Conservation (phyloP, 2,797 vertebrate genomes). For the Pseudochaenichthys georgianus region DNA sequence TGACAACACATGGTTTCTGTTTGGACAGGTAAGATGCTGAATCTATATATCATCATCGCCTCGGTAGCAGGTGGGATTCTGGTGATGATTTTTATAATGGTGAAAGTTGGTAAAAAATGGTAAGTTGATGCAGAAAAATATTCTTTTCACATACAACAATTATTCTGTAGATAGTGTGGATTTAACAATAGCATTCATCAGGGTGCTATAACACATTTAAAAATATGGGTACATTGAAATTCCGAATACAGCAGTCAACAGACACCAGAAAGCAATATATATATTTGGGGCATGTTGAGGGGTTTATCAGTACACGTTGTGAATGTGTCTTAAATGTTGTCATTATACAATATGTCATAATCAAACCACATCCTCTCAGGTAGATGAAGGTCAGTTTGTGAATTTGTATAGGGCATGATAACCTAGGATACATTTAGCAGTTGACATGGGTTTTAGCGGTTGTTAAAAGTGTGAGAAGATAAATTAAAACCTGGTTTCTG, state of each 20-base stretch:
- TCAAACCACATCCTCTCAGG: background rate
- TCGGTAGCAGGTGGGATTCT: constrained; percentile 40
- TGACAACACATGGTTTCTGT: constrained; percentile 21
- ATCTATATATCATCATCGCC: constrained; percentile 39
- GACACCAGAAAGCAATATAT: background rate
- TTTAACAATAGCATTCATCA: background rate
- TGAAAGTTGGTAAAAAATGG: constrained; percentile 59
- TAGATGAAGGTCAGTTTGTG: background rate
- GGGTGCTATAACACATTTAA: background rate
- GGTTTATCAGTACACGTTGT: background rate
- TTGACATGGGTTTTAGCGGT: background rate
- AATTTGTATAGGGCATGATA: background rate
- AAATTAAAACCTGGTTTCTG: background rate
- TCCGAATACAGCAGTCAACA: background rate
- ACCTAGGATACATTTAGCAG: background rate
- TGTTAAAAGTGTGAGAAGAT: background rate
- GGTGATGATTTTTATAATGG: constrained; percentile 43
- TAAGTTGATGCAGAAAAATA: constrained; percentile 43
- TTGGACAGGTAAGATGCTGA: constrained; percentile 57
- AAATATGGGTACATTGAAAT: background rate
- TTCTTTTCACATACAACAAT: background rate
- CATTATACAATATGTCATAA: no score
- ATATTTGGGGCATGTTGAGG: background rate
- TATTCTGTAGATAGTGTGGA: background rate
- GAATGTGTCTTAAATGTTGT: background rate